Evolutionary conservation across 2,113 vertebrate species (phyloP).

Genomic region (Paedocypris sp.): DNA sequence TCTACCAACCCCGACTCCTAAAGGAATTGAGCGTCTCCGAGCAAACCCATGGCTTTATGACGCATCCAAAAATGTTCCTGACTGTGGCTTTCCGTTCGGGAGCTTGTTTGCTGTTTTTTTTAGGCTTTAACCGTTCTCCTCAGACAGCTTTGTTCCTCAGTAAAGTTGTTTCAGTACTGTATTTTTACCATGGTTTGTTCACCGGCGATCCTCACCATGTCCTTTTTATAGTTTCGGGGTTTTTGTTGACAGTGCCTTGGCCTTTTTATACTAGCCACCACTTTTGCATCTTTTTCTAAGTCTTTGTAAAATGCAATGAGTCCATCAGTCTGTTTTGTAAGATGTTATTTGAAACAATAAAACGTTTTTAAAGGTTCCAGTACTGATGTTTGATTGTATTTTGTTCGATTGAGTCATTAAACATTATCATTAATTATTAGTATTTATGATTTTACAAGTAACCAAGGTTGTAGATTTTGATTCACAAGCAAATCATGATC

Average conservation of each 20-base stretch:
- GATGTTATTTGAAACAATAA: constrained; percentile 42
- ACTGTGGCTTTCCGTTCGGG: too few species aligned
- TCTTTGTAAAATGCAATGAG: constrained; percentile 52
- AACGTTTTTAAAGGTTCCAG: constrained; percentile 27
- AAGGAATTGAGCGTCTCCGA: too few species aligned
- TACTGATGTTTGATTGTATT: not conserved
- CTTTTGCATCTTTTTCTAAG: constrained; percentile 54
- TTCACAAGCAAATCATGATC: too few species aligned
- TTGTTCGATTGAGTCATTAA: not conserved
- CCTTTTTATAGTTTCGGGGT: constrained; percentile 20
- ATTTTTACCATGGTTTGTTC: constrained; percentile 34
- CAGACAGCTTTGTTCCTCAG: constrained; percentile 15
- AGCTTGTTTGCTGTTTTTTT: too few species aligned
- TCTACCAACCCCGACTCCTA: too few species aligned
- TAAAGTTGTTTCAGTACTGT: constrained; percentile 34
- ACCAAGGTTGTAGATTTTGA: too few species aligned
- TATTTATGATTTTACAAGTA: too few species aligned
- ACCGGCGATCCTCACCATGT: constrained; percentile 19
- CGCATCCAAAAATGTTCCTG: too few species aligned
- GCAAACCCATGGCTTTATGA: too few species aligned
- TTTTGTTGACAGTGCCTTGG: constrained; percentile 60
- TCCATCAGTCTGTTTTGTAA: constrained; percentile 41
- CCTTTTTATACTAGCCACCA: constrained; percentile 27
- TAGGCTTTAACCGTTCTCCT: too few species aligned
- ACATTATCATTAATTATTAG: too few species aligned